phyloP scores from a whole-genome alignment of 2,797 vertebrate species.

The Champsocephalus esox region DNA sequence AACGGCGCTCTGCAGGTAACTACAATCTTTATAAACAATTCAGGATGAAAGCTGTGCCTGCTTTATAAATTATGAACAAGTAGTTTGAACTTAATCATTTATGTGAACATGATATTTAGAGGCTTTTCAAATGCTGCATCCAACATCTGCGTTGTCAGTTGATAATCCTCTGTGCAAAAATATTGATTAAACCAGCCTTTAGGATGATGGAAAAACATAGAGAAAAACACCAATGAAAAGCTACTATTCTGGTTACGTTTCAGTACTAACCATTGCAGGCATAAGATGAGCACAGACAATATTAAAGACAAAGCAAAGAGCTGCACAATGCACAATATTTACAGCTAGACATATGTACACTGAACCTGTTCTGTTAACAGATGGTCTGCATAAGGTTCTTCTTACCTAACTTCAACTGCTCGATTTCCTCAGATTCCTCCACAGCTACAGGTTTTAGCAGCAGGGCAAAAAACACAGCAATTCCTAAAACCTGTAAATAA shows the following conservation, averaged over 20 bases:
- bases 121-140: neutral
- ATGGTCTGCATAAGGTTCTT: constrained; percentile 13
- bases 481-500: constrained; percentile 81
- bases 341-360: neutral
- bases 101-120: constrained; percentile 36
- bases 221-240: neutral
- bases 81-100: constrained; percentile 21
- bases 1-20: constrained; percentile 37
- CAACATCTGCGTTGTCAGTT: neutral
- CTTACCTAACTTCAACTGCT: constrained; percentile 79
- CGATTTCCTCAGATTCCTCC: constrained; percentile 84
- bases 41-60: constrained; percentile 25
- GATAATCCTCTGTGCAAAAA: neutral
- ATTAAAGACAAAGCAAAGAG: constrained; percentile 3
- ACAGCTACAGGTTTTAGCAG: constrained; percentile 85
- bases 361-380: neutral
- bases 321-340: neutral
- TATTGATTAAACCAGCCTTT: neutral
- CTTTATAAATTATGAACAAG: constrained; percentile 42
- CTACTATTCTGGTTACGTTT: neutral
- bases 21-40: constrained; percentile 30
- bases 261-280: neutral
- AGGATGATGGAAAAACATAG: neutral
- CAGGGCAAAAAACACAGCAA: constrained; percentile 88
- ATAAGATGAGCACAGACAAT: neutral